These are phyloP conservation scores for Martes martes DNA, from an alignment of 2,113 vertebrate genomes.

Conservation along the genomic window DNA sequence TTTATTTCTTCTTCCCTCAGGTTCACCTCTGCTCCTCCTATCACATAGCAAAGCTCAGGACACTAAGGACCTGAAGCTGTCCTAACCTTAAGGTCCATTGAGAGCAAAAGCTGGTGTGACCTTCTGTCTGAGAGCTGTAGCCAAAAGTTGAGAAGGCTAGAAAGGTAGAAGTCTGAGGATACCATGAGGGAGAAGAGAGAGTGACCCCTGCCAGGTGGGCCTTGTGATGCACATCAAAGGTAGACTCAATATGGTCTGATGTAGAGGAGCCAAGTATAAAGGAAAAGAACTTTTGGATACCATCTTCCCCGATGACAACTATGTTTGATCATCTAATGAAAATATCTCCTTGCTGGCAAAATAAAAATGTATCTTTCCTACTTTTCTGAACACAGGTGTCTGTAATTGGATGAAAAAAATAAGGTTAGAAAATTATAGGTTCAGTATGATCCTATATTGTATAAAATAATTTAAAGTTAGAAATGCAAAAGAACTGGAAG, in stretches of 20 bases:
- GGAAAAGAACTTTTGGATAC: background rate
- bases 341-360: background rate
- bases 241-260: background rate
- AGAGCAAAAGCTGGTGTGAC: background rate
- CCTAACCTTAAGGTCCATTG: background rate
- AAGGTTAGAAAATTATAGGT: background rate
- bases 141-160: background rate
- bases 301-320: rapidly evolving
- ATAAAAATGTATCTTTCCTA: background rate
- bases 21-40: background rate
- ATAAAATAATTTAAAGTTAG: background rate
- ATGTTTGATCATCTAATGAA: background rate
- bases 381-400: background rate
- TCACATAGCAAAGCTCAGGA: background rate
- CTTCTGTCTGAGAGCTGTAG: background rate
- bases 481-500: background rate
- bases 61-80: background rate
- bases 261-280: background rate
- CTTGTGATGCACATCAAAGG: background rate
- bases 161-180: background rate
- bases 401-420: background rate
- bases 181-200: background rate
- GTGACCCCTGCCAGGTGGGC: background rate
- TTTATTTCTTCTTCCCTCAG: background rate
- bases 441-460: background rate